These are phyloP conservation scores for Drosophila formosana DNA, from an alignment of 2,888 invertebrate genomes.

Conservation along the genomic window DNA sequence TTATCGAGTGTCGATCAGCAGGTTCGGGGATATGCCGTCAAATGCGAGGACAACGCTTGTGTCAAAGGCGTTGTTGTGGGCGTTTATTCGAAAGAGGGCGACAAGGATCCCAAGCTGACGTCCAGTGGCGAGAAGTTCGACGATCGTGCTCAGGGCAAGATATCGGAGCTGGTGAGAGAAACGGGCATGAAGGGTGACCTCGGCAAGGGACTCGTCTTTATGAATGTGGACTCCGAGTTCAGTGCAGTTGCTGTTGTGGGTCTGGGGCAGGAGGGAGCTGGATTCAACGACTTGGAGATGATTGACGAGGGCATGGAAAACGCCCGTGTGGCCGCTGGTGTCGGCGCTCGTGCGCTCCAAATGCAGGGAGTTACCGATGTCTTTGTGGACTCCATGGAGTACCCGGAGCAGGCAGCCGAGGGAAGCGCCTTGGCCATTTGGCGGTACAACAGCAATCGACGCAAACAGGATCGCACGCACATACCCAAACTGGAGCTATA, in stretches of 20 bases:
- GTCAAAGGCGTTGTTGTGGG: constrained; percentile 86
- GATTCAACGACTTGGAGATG: constrained; percentile 88
- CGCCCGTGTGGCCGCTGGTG: constrained; percentile 89
- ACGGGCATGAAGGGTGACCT: constrained; percentile 78
- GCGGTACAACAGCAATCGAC: constrained; percentile 88
- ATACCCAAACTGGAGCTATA: constrained; percentile 86
- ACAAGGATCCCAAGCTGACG: constrained; percentile 85
- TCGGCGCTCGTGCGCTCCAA: constrained; percentile 86
- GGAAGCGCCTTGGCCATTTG: constrained; percentile 87
- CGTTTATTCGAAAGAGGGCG: constrained; percentile 85
- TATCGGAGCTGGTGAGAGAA: constrained; percentile 85
- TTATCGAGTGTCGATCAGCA: background rate
- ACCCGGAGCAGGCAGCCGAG: constrained; percentile 89
- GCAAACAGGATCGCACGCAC: constrained; percentile 84
- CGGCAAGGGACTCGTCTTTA: constrained; percentile 86
- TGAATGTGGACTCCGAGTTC: constrained; percentile 87
- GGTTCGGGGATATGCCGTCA: constrained; percentile 11
- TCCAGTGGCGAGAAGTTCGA: constrained; percentile 86
- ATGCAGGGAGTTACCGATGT: constrained; percentile 86
- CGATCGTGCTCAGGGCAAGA: constrained; percentile 85
- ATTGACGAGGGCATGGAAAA: constrained; percentile 90
- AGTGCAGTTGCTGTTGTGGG: constrained; percentile 89
- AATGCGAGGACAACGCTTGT: constrained; percentile 30
- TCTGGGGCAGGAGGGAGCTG: constrained; percentile 87
- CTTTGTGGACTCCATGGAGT: constrained; percentile 88